Percentiles rank a stretch among this genome's conserved stretches.
Conservation (phyloP, 2,888 invertebrate species). For the Agonopterix subpropinquella region DNA sequence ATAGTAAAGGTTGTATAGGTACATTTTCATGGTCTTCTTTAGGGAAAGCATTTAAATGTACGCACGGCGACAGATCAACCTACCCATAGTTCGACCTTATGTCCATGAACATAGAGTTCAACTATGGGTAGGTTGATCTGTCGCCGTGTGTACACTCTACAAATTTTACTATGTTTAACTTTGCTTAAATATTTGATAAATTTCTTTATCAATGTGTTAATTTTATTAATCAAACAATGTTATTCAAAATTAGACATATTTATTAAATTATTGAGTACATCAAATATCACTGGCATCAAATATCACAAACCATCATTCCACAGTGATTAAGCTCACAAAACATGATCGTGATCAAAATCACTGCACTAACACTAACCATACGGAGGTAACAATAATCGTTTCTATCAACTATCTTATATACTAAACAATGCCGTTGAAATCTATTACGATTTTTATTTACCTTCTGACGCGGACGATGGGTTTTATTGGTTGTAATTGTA, state of each 20-base stretch:
- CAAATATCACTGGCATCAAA: constrained; percentile 32
- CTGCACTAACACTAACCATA: constrained; percentile 25
- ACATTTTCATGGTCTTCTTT: too few species aligned
- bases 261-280: constrained; percentile 5
- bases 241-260: not conserved
- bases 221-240: too few species aligned
- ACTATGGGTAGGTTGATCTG: too few species aligned
- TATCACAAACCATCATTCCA: constrained; percentile 32
- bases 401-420: not conserved
- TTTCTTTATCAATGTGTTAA: too few species aligned
- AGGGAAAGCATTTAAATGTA: too few species aligned
- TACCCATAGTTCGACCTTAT: too few species aligned
- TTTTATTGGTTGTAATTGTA: constrained; percentile 17
- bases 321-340: constrained; percentile 64
- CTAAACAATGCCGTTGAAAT: not conserved
- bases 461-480: constrained; percentile 17
- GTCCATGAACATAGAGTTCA: too few species aligned
- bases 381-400: constrained; percentile 21
- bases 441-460: constrained; percentile 15
- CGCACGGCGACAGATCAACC: too few species aligned
- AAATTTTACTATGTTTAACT: too few species aligned
- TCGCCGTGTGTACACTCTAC: too few species aligned
- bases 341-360: constrained; percentile 54
- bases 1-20: too few species aligned
- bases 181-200: too few species aligned